phyloP scores from a whole-genome alignment of 2,113 vertebrate genomes.

The Nothoprocta perdicaria region DNA sequence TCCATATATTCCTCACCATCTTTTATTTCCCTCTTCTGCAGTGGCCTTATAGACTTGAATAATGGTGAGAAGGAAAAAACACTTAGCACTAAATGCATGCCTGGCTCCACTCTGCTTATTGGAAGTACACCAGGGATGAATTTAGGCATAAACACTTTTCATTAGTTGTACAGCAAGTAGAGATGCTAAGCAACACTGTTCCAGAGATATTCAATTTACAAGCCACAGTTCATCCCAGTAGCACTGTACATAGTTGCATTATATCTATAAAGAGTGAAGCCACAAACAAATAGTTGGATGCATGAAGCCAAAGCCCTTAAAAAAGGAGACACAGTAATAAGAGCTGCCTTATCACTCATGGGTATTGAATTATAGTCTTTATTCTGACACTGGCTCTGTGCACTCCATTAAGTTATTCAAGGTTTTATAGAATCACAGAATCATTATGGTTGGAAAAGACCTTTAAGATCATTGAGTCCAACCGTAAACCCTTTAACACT shows the following conservation, averaged over 20 bases:
- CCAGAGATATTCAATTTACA: neutral
- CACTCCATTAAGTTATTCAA: neutral
- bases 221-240: neutral
- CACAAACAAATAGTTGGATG: neutral
- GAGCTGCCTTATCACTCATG: neutral
- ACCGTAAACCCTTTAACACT: too few species aligned
- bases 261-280: neutral
- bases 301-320: neutral
- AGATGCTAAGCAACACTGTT: neutral
- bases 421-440: neutral
- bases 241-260: neutral
- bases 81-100: neutral
- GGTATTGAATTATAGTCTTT: neutral
- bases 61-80: neutral
- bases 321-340: neutral
- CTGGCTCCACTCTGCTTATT: neutral
- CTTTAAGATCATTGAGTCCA: too few species aligned
- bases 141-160: neutral
- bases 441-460: too few species aligned
- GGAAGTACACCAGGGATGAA: neutral
- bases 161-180: neutral
- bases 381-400: neutral
- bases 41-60: neutral
- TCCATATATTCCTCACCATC: neutral
- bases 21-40: slow-evolving; percentile 1